Evolutionary conservation across 2,113 vertebrate species (phyloP).

Genomic region (Bubo scandiacus): DNA sequence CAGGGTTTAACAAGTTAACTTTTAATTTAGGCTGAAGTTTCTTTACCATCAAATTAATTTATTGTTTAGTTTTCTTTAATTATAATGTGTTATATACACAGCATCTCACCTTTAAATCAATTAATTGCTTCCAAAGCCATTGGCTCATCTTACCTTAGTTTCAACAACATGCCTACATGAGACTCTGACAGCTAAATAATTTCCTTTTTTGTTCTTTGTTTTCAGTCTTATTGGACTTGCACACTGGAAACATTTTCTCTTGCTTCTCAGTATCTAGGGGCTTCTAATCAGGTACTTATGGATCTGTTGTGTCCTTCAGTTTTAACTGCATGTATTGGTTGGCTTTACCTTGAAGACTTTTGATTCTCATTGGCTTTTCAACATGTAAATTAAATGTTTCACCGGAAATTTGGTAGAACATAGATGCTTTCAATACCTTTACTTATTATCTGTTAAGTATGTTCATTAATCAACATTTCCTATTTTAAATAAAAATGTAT

Average conservation of each 20-base stretch:
- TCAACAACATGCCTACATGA: not conserved
- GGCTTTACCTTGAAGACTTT: constrained; percentile 38
- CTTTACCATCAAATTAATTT: not conserved
- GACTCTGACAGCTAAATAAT: not conserved
- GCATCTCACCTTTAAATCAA: not conserved
- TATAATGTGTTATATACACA: not conserved
- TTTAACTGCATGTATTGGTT: constrained; percentile 1
- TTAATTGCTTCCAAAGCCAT: not conserved
- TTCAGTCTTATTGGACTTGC: not conserved
- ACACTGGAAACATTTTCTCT: not conserved
- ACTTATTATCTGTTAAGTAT: constrained; percentile 43
- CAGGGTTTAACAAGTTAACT: not conserved
- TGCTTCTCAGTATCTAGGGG: not conserved
- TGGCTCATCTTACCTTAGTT: not conserved
- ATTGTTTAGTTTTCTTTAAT: not conserved
- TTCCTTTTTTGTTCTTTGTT: not conserved
- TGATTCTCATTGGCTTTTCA: constrained; percentile 26
- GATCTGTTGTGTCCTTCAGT: not conserved
- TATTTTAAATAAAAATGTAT: constrained; percentile 65
- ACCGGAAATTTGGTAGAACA: constrained; percentile 27
- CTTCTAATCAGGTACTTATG: not conserved
- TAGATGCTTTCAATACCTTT: constrained; percentile 48
- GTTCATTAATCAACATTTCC: constrained; percentile 59
- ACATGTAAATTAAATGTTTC: constrained; percentile 40
- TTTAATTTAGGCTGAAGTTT: not conserved